A percentile compares a stretch with the other conserved stretches of the same genome.
These are phyloP conservation scores for Drosophila equinoxialis DNA, from an alignment of 1,140 invertebrate species.

Conservation along the genomic window DNA sequence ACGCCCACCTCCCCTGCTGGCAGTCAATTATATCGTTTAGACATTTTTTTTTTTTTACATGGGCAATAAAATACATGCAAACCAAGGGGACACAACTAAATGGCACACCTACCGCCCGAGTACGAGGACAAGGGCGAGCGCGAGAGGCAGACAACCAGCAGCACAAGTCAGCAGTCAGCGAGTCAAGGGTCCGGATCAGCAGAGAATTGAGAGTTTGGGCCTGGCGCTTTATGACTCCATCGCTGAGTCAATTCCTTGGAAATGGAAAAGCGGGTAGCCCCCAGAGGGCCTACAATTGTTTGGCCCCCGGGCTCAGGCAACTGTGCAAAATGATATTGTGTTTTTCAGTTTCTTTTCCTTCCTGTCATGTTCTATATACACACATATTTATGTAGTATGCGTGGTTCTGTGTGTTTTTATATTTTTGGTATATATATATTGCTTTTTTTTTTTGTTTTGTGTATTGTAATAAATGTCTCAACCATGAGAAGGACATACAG, in stretches of 20 bases:
- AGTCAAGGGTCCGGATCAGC: constrained; percentile 3
- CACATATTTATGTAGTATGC: background rate
- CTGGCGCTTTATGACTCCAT: constrained; percentile 62
- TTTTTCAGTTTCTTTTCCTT: constrained; percentile 2
- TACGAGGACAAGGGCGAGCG: background rate
- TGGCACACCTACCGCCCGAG: constrained; percentile 42
- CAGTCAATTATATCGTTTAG: constrained; percentile 73
- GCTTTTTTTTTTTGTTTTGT: background rate
- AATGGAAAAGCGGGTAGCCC: constrained; percentile 13
- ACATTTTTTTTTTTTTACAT: constrained; percentile 62
- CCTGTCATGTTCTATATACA: background rate
- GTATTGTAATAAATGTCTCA: constrained; percentile 59
- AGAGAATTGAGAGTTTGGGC: constrained; percentile 28
- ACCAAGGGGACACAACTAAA: constrained; percentile 25
- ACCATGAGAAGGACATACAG: constrained; percentile 41
- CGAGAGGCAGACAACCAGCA: no score
- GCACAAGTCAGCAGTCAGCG: background rate
- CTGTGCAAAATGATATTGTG: constrained; percentile 41
- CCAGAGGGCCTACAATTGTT: constrained; percentile 38
- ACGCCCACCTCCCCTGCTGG: constrained; percentile 28
- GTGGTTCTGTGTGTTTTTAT: no score
- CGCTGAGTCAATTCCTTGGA: constrained; percentile 35
- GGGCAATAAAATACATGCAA: constrained; percentile 68
- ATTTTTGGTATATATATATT: background rate
- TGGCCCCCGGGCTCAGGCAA: constrained; percentile 54